Evolutionary conservation across 2,797 vertebrate species (phyloP).

Genomic region (Siniperca scherzeri): DNA sequence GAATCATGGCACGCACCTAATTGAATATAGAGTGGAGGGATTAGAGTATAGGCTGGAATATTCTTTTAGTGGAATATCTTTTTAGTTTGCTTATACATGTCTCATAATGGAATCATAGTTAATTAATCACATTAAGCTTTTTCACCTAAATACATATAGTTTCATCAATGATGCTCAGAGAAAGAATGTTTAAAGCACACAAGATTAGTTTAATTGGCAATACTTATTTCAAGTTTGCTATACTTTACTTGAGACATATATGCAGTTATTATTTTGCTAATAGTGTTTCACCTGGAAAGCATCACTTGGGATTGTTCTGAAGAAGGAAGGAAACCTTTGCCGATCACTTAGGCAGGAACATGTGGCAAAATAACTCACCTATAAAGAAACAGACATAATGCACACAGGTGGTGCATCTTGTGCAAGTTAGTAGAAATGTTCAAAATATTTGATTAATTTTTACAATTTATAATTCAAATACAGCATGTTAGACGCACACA

Average conservation of each 20-base stretch:
- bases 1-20: slow-evolving; percentile 65
- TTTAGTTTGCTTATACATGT: background rate
- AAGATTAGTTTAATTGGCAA: background rate
- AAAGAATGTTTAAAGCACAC: background rate
- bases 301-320: slow-evolving; percentile 76
- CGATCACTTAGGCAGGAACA: slow-evolving; percentile 51
- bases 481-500: background rate
- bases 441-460: background rate
- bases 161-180: background rate
- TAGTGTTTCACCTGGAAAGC: slow-evolving; percentile 60
- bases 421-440: background rate
- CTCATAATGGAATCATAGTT: background rate
- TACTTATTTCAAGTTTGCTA: background rate
- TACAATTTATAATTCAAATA: background rate
- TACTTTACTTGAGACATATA: background rate
- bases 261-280: background rate
- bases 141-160: background rate
- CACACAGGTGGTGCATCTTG: background rate
- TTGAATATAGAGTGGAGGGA: background rate
- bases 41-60: background rate
- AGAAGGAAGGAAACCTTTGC: slow-evolving; percentile 45
- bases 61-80: background rate
- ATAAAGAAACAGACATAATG: slow-evolving; percentile 8
- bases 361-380: slow-evolving; percentile 78
- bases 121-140: background rate